Conservation (phyloP, 92 coral and sea anemone species). For the Plumapathes pennacea region DNA sequence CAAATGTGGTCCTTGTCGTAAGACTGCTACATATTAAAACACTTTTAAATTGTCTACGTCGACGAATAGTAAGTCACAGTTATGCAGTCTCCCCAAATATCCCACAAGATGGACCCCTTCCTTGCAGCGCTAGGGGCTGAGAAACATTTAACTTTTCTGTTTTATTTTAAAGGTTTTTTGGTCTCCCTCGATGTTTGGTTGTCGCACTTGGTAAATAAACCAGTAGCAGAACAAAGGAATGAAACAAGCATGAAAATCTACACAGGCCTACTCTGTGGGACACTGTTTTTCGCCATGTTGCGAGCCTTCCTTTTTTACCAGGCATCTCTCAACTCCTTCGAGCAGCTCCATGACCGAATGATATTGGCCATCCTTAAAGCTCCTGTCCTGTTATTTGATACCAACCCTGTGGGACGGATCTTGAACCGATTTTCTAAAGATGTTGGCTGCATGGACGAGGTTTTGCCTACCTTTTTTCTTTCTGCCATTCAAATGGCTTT, state of each 20-base stretch:
- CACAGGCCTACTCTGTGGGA: slow-evolving; percentile 27
- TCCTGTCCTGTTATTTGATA: slow-evolving; percentile 9
- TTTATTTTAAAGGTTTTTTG: background rate
- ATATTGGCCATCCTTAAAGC: slow-evolving; percentile 11
- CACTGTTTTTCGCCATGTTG: slow-evolving; percentile 12
- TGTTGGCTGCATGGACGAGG: slow-evolving; percentile 23
- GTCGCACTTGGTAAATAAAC: slow-evolving; percentile 25
- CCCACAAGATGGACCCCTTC: too few relatives aligned
- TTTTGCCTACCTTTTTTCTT: slow-evolving; percentile 3
- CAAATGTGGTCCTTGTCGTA: too few relatives aligned
- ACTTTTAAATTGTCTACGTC: too few relatives aligned
- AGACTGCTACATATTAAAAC: too few relatives aligned
- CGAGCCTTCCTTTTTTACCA: slow-evolving; percentile 21
- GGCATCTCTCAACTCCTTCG: slow-evolving; percentile 30
- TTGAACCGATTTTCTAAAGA: slow-evolving; percentile 20
- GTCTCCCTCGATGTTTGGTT: slow-evolving; percentile 40
- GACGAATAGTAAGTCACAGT: too few relatives aligned
- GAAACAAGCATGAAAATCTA: slow-evolving; percentile 23
- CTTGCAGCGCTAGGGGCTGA: too few relatives aligned
- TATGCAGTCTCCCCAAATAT: too few relatives aligned
- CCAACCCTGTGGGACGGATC: slow-evolving; percentile 20
- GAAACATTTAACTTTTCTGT: too few relatives aligned
- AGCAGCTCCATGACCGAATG: slow-evolving; percentile 20
- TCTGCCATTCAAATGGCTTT: slow-evolving; percentile 7
- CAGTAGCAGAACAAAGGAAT: background rate